Percentiles rank a stretch among this genome's conserved stretches.
phyloP scores from a whole-genome alignment of 2,113 vertebrate genomes.

The Otis tarda region DNA sequence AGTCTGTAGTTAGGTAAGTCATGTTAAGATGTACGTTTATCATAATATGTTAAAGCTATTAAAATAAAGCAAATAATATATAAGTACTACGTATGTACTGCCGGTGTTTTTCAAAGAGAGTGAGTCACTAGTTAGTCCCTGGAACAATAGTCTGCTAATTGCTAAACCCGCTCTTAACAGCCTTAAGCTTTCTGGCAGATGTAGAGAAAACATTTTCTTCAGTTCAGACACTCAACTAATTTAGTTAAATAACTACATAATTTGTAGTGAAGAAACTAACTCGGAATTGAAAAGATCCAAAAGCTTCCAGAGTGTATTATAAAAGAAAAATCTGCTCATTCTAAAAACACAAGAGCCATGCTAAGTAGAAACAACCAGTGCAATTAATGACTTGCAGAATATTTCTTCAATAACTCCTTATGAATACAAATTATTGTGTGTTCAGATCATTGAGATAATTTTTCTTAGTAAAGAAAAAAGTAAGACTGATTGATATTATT shows the following conservation, averaged over 20 bases:
- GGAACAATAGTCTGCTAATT: constrained; percentile 43
- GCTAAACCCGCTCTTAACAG: constrained; percentile 32
- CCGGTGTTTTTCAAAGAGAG: background rate
- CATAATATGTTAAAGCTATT: constrained; percentile 23
- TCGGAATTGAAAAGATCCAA: background rate
- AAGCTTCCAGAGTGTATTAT: background rate
- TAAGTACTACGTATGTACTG: background rate
- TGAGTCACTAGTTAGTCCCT: background rate
- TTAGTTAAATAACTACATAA: constrained; percentile 17
- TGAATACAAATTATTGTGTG: background rate
- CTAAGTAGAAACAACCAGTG: background rate
- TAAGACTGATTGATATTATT: background rate
- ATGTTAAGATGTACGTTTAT: background rate
- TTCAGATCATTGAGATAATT: background rate
- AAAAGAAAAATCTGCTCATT: background rate
- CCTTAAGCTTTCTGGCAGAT: constrained; percentile 28
- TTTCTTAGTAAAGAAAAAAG: background rate
- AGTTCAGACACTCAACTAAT: background rate
- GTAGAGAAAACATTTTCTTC: background rate
- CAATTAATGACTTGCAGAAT: background rate
- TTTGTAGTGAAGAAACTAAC: background rate
- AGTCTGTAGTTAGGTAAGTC: constrained; percentile 1
- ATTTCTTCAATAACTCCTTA: background rate
- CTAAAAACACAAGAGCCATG: background rate
- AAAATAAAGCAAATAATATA: background rate